Conservation (phyloP, 2,113 vertebrate genomes). For the Spheniscus mendiculus region DNA sequence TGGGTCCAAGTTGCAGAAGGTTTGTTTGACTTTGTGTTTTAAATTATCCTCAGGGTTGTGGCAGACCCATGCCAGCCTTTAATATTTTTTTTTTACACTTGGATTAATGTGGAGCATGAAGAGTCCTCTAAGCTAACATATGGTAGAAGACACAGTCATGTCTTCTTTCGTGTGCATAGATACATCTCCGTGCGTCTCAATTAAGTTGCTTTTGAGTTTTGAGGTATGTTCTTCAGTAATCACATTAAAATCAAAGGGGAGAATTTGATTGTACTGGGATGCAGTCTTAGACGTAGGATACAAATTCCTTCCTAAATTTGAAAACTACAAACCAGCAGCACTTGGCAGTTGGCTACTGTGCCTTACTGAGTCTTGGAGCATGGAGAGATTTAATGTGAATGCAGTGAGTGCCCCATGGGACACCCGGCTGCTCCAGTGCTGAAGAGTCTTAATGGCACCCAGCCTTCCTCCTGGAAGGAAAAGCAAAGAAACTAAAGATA, state of each 20-base stretch:
- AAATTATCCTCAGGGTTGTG: not conserved
- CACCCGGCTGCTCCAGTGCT: not conserved
- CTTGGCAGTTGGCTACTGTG: not conserved
- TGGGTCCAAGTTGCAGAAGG: not conserved
- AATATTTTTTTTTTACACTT: not conserved
- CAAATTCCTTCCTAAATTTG: not conserved
- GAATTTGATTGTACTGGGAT: not conserved
- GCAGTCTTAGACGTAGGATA: not conserved
- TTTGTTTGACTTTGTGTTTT: not conserved
- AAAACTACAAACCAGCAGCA: not conserved
- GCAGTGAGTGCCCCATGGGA: not conserved
- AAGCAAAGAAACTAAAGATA: not conserved
- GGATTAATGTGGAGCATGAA: not conserved
- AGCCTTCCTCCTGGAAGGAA: not conserved
- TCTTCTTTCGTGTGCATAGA: accelerated
- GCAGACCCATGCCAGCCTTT: not conserved
- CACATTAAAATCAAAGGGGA: not conserved
- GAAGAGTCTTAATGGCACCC: not conserved
- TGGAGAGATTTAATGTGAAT: not conserved
- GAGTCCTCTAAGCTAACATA: not conserved
- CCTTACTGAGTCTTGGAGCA: not conserved
- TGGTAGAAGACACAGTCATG: not conserved
- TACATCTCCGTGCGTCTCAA: not conserved
- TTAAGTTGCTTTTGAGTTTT: not conserved
- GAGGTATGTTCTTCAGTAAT: not conserved